A percentile compares a stretch with the other conserved stretches of the same genome.
These are phyloP conservation scores for Hiodon alosoides DNA, from an alignment of 2,113 vertebrate genomes.

Conservation along the genomic window DNA sequence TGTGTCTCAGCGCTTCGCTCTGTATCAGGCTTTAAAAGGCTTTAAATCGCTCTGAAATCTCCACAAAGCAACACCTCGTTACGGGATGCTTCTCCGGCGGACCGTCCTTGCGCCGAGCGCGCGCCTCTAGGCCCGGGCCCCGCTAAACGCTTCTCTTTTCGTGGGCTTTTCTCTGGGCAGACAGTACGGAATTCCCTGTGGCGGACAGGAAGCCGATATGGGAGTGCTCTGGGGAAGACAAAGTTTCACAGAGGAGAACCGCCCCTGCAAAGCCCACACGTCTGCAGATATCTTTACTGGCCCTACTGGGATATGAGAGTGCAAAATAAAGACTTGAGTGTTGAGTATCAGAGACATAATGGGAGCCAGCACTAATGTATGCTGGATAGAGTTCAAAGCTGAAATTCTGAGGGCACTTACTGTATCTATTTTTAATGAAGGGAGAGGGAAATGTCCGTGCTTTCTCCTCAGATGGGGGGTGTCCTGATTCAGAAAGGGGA, in stretches of 20 bases:
- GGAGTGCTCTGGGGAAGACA: too few species aligned
- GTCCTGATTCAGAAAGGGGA: too few species aligned
- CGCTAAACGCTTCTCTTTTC: not conserved
- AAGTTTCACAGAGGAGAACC: not conserved
- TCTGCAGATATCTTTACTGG: conserved; percentile 1
- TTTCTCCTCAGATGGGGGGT: not conserved
- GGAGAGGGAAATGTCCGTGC: not conserved
- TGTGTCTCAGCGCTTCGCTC: too few species aligned
- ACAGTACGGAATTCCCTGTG: not conserved
- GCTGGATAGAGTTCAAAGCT: not conserved
- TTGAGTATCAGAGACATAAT: not conserved
- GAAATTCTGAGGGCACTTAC: not conserved
- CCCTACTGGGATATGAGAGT: not conserved
- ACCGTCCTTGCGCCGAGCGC: too few species aligned
- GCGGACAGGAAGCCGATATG: conserved; percentile 10
- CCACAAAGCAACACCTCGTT: too few species aligned
- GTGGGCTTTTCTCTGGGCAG: not conserved
- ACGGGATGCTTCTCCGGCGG: too few species aligned
- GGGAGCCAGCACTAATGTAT: conserved; percentile 12
- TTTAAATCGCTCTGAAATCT: too few species aligned
- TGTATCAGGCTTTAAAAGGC: too few species aligned
- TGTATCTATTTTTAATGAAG: conserved; percentile 18
- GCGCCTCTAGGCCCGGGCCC: not conserved
- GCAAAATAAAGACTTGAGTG: not conserved
- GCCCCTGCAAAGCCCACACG: not conserved